Percentiles rank a stretch among this genome's conserved stretches.
phyloP scores from a whole-genome alignment of 2,888 invertebrate genomes.

The Eupithecia tripunctaria region DNA sequence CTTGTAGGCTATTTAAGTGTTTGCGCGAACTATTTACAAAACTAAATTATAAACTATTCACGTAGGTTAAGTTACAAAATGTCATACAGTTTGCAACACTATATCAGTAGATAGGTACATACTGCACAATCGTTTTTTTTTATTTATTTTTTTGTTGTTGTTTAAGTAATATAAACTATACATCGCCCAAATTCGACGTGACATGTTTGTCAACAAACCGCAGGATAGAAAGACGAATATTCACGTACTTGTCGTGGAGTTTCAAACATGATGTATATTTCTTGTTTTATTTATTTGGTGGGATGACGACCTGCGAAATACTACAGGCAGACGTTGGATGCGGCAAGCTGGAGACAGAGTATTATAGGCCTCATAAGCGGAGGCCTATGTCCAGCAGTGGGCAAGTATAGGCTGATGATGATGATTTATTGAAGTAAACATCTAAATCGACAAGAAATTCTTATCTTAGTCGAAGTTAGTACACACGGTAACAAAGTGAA shows the following conservation, averaged over 20 bases:
- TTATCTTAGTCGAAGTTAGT: too few relatives aligned
- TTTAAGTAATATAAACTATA: neutral
- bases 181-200: neutral
- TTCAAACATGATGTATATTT: neutral
- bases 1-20: neutral
- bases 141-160: neutral
- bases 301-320: too few relatives aligned
- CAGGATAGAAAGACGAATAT: neutral
- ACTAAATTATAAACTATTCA: neutral
- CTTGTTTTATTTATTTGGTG: too few relatives aligned
- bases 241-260: neutral
- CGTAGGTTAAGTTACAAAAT: neutral
- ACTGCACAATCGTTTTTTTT: neutral
- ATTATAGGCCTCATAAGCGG: neutral
- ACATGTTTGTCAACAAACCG: neutral
- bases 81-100: neutral
- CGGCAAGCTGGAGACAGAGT: neutral
- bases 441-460: too few relatives aligned
- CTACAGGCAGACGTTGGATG: neutral
- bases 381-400: neutral
- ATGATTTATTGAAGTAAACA: neutral
- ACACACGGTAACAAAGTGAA: too few relatives aligned
- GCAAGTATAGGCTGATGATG: neutral
- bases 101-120: neutral
- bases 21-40: neutral